A percentile compares a stretch with the other conserved stretches of the same genome.
These are phyloP conservation scores for Drosophila tristis DNA, from an alignment of 1,140 invertebrate species.

Conservation along the genomic window DNA sequence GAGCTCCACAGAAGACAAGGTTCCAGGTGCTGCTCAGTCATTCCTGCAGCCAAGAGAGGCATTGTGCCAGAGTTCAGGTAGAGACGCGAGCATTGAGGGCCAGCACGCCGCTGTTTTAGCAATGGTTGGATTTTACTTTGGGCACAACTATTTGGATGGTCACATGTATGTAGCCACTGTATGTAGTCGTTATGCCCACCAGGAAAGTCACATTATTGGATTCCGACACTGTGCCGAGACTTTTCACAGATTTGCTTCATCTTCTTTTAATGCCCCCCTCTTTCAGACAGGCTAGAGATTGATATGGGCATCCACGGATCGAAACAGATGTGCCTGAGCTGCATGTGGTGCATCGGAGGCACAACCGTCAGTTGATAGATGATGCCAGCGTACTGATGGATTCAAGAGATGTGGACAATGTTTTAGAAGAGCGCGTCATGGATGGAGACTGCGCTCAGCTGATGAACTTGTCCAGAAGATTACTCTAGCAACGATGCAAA, in stretches of 20 bases:
- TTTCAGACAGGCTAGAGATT: neutral
- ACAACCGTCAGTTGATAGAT: slow-evolving; percentile 5
- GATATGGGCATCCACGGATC: neutral
- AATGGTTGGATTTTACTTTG: slow-evolving; percentile 33
- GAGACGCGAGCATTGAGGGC: slow-evolving; percentile 49
- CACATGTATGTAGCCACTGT: neutral
- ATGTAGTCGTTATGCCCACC: slow-evolving; percentile 13
- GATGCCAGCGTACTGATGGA: slow-evolving; percentile 9
- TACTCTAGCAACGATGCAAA: slow-evolving; percentile 82
- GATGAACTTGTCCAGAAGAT: slow-evolving; percentile 64
- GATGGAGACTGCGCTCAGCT: slow-evolving; percentile 59
- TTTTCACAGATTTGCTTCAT: too few relatives aligned
- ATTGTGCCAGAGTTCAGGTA: slow-evolving; percentile 50
- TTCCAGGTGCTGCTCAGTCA: neutral
- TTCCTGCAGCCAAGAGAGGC: too few relatives aligned
- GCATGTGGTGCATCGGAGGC: neutral
- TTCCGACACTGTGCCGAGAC: neutral
- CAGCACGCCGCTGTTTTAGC: slow-evolving; percentile 55
- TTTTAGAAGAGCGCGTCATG: slow-evolving; percentile 63
- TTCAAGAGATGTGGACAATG: slow-evolving; percentile 49
- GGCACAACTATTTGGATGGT: slow-evolving; percentile 33
- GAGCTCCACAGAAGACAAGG: too few relatives aligned
- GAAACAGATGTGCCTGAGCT: neutral
- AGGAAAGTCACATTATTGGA: neutral
- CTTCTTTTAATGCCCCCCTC: too few relatives aligned